Conservation (phyloP, 2,797 vertebrate genomes). For the Melopsittacus undulatus region DNA sequence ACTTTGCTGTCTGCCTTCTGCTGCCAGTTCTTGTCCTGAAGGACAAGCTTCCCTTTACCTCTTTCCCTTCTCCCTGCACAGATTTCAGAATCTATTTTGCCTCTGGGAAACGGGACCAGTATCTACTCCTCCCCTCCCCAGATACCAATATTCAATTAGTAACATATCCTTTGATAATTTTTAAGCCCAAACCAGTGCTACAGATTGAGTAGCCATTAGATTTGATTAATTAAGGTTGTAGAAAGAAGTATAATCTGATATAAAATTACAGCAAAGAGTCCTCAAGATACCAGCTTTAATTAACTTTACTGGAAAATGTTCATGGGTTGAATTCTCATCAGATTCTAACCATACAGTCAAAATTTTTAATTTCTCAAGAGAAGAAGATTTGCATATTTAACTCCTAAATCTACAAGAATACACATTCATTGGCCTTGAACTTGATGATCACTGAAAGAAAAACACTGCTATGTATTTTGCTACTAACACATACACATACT, state of each 20-base stretch:
- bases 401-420: neutral
- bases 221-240: constrained; percentile 52
- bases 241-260: constrained; percentile 20
- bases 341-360: constrained; percentile 7
- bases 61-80: neutral
- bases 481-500: neutral
- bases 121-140: neutral
- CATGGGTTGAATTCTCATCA: constrained; percentile 28
- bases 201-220: neutral
- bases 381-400: constrained; percentile 37
- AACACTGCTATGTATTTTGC: neutral
- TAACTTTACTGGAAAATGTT: constrained; percentile 28
- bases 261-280: constrained; percentile 43
- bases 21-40: neutral
- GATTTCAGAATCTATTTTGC: neutral
- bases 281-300: constrained; percentile 52
- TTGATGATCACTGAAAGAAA: neutral
- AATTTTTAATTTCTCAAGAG: constrained; percentile 16
- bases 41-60: neutral
- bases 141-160: neutral
- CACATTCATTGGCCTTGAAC: neutral
- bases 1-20: neutral
- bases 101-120: neutral
- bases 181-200: neutral
- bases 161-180: neutral